Evolutionary conservation across 1,140 invertebrate species (phyloP), one percentile per base, ranked within the genome.

Genomic region (Parapsyche elsis): DNA sequence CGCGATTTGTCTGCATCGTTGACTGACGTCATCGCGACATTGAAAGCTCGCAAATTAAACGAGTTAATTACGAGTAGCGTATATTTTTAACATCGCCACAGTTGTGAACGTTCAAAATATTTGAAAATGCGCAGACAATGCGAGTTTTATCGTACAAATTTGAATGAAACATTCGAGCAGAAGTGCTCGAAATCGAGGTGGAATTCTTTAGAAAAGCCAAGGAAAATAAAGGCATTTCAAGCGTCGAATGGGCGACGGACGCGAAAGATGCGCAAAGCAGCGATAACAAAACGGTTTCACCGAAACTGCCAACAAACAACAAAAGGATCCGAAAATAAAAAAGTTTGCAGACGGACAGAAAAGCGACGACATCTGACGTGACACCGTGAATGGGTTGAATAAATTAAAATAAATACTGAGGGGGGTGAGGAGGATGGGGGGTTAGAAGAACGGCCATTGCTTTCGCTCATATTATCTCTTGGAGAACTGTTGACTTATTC

Each of bases 321-420:
- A 74, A 61, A 74, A 44, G 71, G 71, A 74, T 74, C 46, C n/a
- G 19, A 49, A 45, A 74, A 74, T 44, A 71, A 14, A 74, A 45
- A 49, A 74, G 71, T 74, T 74, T 9, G 16, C 26, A 74, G 71
- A 76, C 49, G 67, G 67, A 71, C 30, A 71, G 30, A 24, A 19
- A 49, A 21, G 44, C 53, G 46, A 38, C 49, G 74, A 76, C 74
- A 44, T 76, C 30, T 76, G 74, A 76, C 74, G 44, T 76, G 74
- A 76, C 74, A 76, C 45, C 49, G 53, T 76, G 45, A 76, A 76
- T 26, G 74, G 53, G 74, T 23, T 46, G 74, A 76, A 76, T 76
- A 76, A 76, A 76, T 76, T 76, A 76, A 76, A 61, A 45, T 26
- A 71, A 30, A 12, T 14, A 14, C 24, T 10, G 14, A 2, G n/a